These are phyloP conservation scores for Pocillopora verrucosa DNA, from an alignment of 64 coral and sea anemone species.

Conservation along the genomic window DNA sequence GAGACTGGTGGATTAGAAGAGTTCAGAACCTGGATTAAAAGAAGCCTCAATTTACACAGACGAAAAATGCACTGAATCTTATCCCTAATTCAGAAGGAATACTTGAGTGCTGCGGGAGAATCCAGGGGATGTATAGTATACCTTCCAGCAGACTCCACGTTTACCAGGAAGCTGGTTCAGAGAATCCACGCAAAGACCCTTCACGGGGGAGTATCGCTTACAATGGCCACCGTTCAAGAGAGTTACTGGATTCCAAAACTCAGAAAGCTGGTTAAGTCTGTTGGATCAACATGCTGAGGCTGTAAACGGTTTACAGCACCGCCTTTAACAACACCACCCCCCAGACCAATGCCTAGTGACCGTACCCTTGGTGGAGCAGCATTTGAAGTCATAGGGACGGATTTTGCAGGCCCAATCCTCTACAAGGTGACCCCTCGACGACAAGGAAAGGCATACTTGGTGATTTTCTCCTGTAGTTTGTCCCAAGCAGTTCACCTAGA, in stretches of 20 bases:
- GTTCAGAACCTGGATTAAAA: conserved; percentile 16
- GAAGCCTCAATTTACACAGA: background rate
- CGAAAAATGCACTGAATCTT: conserved; percentile 1
- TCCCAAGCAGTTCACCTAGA: conserved; percentile 31
- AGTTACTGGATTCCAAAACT: conserved; percentile 53
- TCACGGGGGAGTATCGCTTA: conserved; percentile 23
- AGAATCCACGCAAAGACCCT: conserved; percentile 24
- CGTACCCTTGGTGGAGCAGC: conserved; percentile 12
- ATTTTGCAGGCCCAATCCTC: conserved; percentile 41
- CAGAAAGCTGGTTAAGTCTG: conserved; percentile 34
- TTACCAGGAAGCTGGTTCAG: conserved; percentile 18
- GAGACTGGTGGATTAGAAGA: conserved; percentile 51
- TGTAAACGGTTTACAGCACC: conserved; percentile 30
- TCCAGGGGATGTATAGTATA: conserved; percentile 35
- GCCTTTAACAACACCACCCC: conserved; percentile 19
- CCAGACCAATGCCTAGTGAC: conserved; percentile 7
- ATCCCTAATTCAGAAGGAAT: background rate
- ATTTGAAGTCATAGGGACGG: conserved; percentile 42
- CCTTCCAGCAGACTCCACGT: background rate
- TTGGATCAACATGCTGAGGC: conserved; percentile 22
- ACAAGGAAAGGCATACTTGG: conserved; percentile 39
- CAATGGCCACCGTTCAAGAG: conserved; percentile 10
- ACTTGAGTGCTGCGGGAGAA: conserved; percentile 31
- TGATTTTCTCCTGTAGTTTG: conserved; percentile 31
- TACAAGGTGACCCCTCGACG: conserved; percentile 11